Conservation (phyloP, 2,797 vertebrate species). For the Zalophus californianus region DNA sequence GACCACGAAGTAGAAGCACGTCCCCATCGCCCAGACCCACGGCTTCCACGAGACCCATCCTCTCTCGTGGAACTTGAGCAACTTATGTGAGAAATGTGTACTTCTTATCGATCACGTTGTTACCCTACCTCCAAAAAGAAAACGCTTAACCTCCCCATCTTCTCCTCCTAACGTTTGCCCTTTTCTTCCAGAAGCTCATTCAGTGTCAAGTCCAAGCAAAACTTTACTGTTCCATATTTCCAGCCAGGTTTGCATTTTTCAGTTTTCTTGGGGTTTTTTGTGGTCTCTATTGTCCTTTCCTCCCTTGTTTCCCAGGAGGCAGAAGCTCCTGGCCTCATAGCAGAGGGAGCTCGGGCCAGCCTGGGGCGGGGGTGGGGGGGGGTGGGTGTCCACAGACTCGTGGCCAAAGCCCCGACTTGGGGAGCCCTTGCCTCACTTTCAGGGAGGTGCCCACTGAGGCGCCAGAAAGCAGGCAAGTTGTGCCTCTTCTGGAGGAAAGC, state of each 20-base stretch:
- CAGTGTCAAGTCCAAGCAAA: background rate
- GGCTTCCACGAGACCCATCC: background rate
- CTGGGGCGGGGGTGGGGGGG: background rate
- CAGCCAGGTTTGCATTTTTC: background rate
- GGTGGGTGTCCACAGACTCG: background rate
- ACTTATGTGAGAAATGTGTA: background rate
- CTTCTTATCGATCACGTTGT: background rate
- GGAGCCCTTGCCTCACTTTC: background rate
- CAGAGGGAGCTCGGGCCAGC: background rate
- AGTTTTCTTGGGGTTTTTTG: background rate
- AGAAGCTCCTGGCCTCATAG: background rate
- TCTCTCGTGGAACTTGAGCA: background rate
- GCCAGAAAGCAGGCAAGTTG: background rate
- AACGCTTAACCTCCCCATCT: background rate
- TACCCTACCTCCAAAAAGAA: background rate
- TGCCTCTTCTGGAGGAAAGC: background rate
- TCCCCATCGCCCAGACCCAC: background rate
- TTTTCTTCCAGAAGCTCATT: background rate
- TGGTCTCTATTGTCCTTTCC: background rate
- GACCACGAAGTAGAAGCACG: background rate
- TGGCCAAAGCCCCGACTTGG: background rate
- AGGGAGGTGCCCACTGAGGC: rapidly evolving
- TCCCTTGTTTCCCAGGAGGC: background rate
- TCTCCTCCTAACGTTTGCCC: background rate
- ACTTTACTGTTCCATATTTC: background rate